phyloP scores from a whole-genome alignment of 2,888 invertebrate genomes.

The Poecilus cupreus region DNA sequence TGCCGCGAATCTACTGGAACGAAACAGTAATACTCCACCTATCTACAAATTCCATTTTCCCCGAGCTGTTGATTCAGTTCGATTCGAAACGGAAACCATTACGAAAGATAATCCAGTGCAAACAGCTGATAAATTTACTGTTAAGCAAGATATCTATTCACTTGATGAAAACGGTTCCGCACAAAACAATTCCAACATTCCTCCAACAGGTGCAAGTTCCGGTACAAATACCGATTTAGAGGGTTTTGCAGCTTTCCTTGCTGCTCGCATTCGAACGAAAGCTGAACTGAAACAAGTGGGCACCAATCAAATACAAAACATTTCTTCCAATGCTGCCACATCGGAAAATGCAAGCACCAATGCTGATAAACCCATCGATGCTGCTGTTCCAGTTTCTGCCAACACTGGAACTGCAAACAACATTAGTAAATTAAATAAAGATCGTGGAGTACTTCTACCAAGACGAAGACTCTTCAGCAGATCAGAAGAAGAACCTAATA shows the following conservation, averaged over 20 bases:
- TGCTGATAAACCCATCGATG: slow-evolving; percentile 51
- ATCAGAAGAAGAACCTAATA: slow-evolving; percentile 74
- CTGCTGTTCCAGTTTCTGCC: slow-evolving; percentile 36
- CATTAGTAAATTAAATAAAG: slow-evolving; percentile 67
- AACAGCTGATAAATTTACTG: slow-evolving; percentile 51
- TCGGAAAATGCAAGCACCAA: slow-evolving; percentile 13
- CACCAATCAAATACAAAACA: slow-evolving; percentile 62
- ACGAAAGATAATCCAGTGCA: slow-evolving; percentile 61
- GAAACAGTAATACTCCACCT: slow-evolving; percentile 73
- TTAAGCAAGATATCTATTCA: slow-evolving; percentile 62
- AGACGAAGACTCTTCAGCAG: slow-evolving; percentile 77
- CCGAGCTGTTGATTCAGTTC: slow-evolving; percentile 81
- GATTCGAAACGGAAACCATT: slow-evolving; percentile 73
- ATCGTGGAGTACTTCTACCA: slow-evolving; percentile 70
- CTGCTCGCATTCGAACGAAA: slow-evolving; percentile 88
- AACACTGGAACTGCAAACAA: slow-evolving; percentile 69
- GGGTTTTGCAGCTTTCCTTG: slow-evolving; percentile 78
- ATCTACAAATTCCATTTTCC: slow-evolving; percentile 80
- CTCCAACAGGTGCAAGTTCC: slow-evolving; percentile 44
- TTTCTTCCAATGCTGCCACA: slow-evolving; percentile 71
- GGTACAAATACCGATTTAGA: slow-evolving; percentile 72
- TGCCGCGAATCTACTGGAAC: slow-evolving; percentile 74
- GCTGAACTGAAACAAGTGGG: slow-evolving; percentile 83
- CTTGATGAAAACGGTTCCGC: slow-evolving; percentile 64
- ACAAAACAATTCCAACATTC: slow-evolving; percentile 60